These are phyloP conservation scores for Heliconius congener DNA, from an alignment of 1,140 invertebrate genomes.

Conservation along the genomic window DNA sequence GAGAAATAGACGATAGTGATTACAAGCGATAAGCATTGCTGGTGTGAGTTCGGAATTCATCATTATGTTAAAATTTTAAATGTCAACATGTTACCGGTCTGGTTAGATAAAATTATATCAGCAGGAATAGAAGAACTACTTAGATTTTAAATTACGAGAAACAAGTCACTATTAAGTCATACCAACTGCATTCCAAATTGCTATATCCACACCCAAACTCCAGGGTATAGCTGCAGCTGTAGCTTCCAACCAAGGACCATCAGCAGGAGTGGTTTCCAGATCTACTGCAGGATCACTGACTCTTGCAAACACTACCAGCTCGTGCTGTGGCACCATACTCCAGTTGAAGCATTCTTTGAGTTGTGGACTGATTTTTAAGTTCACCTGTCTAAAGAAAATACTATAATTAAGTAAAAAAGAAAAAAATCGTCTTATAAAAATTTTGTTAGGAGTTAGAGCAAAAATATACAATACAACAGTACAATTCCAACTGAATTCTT, in stretches of 20 bases:
- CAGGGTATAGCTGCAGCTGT: constrained; percentile 70
- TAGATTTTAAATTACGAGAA: neutral
- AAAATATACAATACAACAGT: neutral
- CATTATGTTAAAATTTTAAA: no score
- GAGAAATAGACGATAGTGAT: no score
- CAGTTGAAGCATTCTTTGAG: constrained; percentile 73
- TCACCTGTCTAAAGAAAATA: constrained; percentile 69
- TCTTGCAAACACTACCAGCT: constrained; percentile 73
- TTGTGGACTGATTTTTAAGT: constrained; percentile 69
- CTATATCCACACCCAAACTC: constrained; percentile 74
- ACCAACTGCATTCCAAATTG: constrained; percentile 78
- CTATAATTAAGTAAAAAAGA: neutral
- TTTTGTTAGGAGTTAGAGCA: neutral
- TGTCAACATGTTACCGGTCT: no score
- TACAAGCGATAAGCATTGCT: no score
- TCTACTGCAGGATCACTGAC: constrained; percentile 72
- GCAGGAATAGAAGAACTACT: no score
- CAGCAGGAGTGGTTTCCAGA: constrained; percentile 71
- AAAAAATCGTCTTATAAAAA: no score
- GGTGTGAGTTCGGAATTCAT: no score
- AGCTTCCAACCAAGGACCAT: constrained; percentile 73
- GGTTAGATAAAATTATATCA: no score
- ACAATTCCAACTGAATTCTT: neutral
- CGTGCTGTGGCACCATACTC: constrained; percentile 70
- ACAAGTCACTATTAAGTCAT: constrained; percentile 20